phyloP scores from a whole-genome alignment of 2,797 vertebrate genomes.

The Uromys caudimaculatus region DNA sequence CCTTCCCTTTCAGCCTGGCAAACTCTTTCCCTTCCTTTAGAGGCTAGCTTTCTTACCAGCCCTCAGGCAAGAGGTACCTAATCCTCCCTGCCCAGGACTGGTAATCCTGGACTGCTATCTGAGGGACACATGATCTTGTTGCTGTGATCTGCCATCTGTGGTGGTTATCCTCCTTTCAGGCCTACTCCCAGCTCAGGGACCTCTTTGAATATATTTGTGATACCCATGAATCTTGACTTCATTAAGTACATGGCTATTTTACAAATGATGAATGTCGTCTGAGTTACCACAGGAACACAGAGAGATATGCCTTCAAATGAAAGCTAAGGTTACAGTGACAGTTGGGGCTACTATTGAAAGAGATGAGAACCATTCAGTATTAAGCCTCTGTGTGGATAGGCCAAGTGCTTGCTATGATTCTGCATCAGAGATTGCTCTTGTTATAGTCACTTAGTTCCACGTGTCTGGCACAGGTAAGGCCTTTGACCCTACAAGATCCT shows the following conservation, averaged over 20 bases:
- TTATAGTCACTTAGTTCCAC: background rate
- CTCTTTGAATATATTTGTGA: background rate
- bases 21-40: background rate
- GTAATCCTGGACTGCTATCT: background rate
- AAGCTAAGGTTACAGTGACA: background rate
- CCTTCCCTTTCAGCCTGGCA: background rate
- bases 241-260: background rate
- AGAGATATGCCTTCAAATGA: background rate
- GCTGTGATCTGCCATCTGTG: background rate
- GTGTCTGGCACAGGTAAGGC: background rate
- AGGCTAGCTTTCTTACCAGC: background rate
- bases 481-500: background rate
- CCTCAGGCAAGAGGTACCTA: background rate
- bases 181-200: background rate
- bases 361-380: background rate
- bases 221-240: background rate
- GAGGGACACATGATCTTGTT: accelerated
- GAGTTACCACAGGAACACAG: background rate
- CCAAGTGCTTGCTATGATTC: background rate
- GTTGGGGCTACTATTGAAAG: background rate
- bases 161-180: background rate
- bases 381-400: background rate
- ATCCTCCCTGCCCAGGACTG: background rate
- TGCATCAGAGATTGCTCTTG: background rate
- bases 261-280: background rate